A percentile compares a stretch with the other conserved stretches of the same genome.
phyloP scores from a whole-genome alignment of 2,797 vertebrate genomes.

The Dicrostonyx torquatus region DNA sequence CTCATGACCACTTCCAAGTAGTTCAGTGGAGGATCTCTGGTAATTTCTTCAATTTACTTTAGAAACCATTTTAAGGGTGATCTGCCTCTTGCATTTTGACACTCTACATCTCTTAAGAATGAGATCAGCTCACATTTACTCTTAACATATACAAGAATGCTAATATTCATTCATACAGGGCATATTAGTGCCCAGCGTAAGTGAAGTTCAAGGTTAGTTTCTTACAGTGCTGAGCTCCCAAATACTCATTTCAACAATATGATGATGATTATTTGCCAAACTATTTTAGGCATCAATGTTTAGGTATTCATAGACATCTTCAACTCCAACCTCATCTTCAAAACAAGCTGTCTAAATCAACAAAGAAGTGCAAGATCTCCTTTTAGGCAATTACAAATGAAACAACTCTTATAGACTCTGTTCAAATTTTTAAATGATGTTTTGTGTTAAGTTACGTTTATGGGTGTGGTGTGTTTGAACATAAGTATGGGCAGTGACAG shows the following conservation, averaged over 20 bases:
- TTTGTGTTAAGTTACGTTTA: background rate
- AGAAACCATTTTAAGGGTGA: background rate
- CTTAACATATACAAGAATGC: background rate
- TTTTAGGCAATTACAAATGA: background rate
- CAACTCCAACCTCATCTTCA: background rate
- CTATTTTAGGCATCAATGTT: background rate
- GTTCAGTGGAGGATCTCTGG: background rate
- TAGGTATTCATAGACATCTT: background rate
- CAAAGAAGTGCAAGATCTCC: background rate
- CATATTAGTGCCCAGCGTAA: no score
- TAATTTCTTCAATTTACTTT: background rate
- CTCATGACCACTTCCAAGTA: background rate
- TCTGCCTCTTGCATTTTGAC: background rate
- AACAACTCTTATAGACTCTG: background rate
- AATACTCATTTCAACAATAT: background rate
- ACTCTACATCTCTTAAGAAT: background rate
- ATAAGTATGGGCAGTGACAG: background rate
- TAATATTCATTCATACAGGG: background rate
- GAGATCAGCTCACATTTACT: background rate
- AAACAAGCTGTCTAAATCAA: background rate
- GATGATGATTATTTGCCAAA: background rate
- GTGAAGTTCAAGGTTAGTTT: background rate
- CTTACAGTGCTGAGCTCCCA: background rate
- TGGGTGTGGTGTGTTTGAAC: background rate
- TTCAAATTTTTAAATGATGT: background rate